Evolutionary conservation across 2,797 vertebrate species (phyloP).

Genomic region (Cephalopachus bancanus): DNA sequence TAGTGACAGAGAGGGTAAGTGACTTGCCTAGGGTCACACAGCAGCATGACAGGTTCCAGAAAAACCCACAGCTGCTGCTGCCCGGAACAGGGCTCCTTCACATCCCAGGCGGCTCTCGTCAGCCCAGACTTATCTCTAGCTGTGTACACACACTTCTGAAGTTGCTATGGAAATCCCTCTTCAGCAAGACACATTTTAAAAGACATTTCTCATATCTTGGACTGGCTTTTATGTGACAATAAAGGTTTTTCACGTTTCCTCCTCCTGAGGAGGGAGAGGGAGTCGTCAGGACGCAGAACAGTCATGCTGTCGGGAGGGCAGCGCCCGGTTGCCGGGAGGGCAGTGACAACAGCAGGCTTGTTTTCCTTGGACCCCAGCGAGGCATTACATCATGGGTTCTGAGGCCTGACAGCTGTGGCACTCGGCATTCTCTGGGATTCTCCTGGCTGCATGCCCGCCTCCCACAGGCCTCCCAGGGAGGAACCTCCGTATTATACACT

Average conservation of each 20-base stretch:
- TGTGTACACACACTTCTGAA: conserved; percentile 49
- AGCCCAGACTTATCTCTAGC: not conserved
- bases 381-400: conserved; percentile 24
- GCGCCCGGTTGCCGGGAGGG: not conserved
- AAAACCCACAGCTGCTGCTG: not conserved
- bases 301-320: not conserved
- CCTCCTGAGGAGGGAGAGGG: conserved; percentile 22
- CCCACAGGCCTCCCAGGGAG: conserved; percentile 57
- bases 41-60: not conserved
- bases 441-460: conserved; percentile 66
- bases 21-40: not conserved
- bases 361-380: conserved; percentile 54
- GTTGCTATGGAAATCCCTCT: conserved; percentile 82
- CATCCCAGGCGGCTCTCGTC: not conserved
- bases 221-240: conserved; percentile 71
- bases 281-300: not conserved
- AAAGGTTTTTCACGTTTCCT: conserved; percentile 64
- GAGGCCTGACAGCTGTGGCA: not conserved
- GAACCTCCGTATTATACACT: conserved; percentile 71
- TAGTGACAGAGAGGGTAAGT: not conserved
- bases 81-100: not conserved
- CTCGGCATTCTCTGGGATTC: conserved; percentile 67
- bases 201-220: conserved; percentile 63
- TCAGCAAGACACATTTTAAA: conserved; percentile 52
- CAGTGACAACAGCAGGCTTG: not conserved